phyloP scores from a whole-genome alignment of 2,888 invertebrate genomes.

The Sarcophaga carnaria region DNA sequence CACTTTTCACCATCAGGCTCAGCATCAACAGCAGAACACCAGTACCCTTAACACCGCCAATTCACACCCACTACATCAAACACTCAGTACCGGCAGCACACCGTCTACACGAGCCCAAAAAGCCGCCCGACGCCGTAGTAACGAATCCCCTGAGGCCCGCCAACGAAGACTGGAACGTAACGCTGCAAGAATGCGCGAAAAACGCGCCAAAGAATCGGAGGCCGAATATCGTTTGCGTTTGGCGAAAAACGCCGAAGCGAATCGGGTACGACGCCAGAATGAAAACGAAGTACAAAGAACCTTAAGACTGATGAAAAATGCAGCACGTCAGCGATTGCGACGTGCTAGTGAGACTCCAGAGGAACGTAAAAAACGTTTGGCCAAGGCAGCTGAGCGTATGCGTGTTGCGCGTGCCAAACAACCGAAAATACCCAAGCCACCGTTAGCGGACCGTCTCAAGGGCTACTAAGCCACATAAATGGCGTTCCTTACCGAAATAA shows the following conservation, averaged over 20 bases:
- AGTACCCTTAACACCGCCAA: slow-evolving; percentile 65
- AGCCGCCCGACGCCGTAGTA: slow-evolving; percentile 80
- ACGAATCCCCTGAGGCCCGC: slow-evolving; percentile 81
- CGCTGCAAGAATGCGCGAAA: slow-evolving; percentile 82
- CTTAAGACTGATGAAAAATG: slow-evolving; percentile 82
- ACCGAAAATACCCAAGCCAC: slow-evolving; percentile 81
- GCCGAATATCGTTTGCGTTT: slow-evolving; percentile 80
- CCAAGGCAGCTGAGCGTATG: slow-evolving; percentile 81
- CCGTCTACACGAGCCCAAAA: slow-evolving; percentile 77
- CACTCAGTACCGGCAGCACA: slow-evolving; percentile 73
- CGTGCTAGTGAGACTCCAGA: slow-evolving; percentile 81
- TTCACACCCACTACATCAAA: slow-evolving; percentile 77
- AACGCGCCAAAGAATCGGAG: slow-evolving; percentile 80
- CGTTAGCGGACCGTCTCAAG: slow-evolving; percentile 80
- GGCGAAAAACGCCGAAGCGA: slow-evolving; percentile 81
- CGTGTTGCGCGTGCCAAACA: slow-evolving; percentile 79
- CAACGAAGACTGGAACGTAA: slow-evolving; percentile 80
- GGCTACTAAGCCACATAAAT: slow-evolving; percentile 76
- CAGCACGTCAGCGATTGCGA: slow-evolving; percentile 80
- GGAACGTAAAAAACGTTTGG: slow-evolving; percentile 79
- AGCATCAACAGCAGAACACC: slow-evolving; percentile 69
- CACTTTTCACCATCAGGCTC: slow-evolving; percentile 71
- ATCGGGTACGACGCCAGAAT: slow-evolving; percentile 81
- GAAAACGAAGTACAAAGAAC: slow-evolving; percentile 82
- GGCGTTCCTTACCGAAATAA: background rate